Conservation (phyloP, 1,140 invertebrate genomes). For the Lordiphosa stackelbergi region DNA sequence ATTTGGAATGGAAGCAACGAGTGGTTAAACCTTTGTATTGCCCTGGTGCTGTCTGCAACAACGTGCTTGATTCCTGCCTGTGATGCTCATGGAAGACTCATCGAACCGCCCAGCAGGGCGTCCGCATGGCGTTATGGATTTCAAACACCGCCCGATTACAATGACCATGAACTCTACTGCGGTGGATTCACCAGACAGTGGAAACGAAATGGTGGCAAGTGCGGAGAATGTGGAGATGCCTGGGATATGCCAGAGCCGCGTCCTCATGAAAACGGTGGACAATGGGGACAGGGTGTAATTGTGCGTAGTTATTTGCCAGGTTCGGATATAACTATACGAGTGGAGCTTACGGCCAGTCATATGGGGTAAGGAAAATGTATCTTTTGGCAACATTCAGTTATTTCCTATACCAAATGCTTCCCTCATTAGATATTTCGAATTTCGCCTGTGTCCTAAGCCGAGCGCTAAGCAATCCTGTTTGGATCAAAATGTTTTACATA, state of each 20-base stretch:
- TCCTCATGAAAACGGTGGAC: constrained; percentile 89
- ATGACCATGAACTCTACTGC: constrained; percentile 93
- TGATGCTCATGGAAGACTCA: constrained; percentile 85
- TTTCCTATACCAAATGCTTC: background rate
- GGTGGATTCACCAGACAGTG: constrained; percentile 90
- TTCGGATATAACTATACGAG: constrained; percentile 83
- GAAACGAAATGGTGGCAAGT: constrained; percentile 85
- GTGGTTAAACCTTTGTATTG: background rate
- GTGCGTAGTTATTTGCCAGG: constrained; percentile 85
- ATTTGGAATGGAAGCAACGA: background rate
- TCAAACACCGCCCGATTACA: constrained; percentile 87
- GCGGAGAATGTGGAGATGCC: constrained; percentile 92
- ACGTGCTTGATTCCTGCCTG: constrained; percentile 13
- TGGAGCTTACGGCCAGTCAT: constrained; percentile 89
- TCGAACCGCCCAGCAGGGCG: constrained; percentile 90
- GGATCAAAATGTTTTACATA: constrained; percentile 83
- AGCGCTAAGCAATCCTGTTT: constrained; percentile 86
- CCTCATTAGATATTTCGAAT: constrained; percentile 85
- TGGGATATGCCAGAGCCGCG: constrained; percentile 86
- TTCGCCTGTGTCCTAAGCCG: constrained; percentile 85
- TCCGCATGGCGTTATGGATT: constrained; percentile 86
- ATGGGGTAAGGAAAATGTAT: constrained; percentile 79
- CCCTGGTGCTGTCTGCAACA: background rate
- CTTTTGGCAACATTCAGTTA: background rate
- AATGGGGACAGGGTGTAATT: constrained; percentile 88